phyloP scores from a whole-genome alignment of 2,888 invertebrate species.

The Isoperla grammatica region DNA sequence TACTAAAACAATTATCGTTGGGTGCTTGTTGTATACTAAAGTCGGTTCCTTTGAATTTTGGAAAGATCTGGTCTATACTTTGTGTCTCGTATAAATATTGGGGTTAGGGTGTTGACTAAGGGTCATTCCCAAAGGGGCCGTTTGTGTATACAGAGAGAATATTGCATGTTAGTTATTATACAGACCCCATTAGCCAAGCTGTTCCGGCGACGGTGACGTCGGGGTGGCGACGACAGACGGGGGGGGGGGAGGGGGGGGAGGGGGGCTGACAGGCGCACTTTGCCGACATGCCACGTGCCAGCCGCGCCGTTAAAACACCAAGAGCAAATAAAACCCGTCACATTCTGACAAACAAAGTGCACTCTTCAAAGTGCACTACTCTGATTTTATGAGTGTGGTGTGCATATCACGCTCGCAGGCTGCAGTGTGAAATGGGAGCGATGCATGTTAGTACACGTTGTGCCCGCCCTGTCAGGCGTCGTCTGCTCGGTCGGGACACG shows the following conservation, averaged over 20 bases:
- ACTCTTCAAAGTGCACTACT: slow-evolving; percentile 11
- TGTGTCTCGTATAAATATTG: too few species aligned
- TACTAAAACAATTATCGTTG: too few species aligned
- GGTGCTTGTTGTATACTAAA: too few species aligned
- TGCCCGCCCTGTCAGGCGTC: neutral
- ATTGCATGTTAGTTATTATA: slow-evolving; percentile 12
- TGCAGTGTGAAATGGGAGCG: neutral
- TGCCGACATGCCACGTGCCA: slow-evolving; percentile 2
- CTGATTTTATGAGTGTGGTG: slow-evolving; percentile 8
- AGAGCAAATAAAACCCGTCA: neutral
- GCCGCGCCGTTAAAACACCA: too few species aligned
- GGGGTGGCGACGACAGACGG: neutral
- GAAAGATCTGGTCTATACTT: too few species aligned
- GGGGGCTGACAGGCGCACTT: slow-evolving; percentile 5
- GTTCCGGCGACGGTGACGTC: neutral
- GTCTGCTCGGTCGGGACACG: neutral
- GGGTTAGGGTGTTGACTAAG: neutral
- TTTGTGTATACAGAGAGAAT: slow-evolving; percentile 7
- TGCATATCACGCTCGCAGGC: neutral
- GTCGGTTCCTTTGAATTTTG: too few species aligned
- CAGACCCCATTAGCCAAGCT: neutral
- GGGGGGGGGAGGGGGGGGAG: neutral
- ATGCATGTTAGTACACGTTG: neutral
- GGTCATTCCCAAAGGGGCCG: slow-evolving; percentile 14
- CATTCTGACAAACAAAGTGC: slow-evolving; percentile 11